Base-by-base conservation (phyloP, 2,113 vertebrate genomes). In the Pundamilia nyererei region DNA sequence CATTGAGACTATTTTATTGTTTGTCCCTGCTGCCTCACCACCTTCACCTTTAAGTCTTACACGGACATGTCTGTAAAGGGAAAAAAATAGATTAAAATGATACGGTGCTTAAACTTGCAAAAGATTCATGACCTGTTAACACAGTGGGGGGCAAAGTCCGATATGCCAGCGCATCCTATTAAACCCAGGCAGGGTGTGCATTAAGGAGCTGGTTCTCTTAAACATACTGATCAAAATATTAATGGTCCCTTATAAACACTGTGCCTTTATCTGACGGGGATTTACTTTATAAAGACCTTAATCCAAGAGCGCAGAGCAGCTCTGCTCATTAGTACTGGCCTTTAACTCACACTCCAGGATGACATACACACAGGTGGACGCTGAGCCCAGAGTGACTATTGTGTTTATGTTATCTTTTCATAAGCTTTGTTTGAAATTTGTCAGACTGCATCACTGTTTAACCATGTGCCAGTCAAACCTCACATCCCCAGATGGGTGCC, bases 391-490 rank as follows among this genome's bases (percentile, higher is more conserved):
- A 93, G 94, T 93, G 93, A 95, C 96, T 95, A 95, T 97, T 95
- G 95, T 96, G 94, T 97, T 96, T 96, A 98, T 97, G 97, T 98
- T 97, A 97, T 97, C 97, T 97, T 97, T 98, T 97, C 97, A 97
- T 98, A 98, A 97, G 96, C 97, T 96, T 92, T 95, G 96, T 96
- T 97, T 96, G 96, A 97, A 97, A 98, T 98, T 98, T 97, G 97
- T 99, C 98, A 98, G 97, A 97, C 97, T 97, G 96, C 97, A 97
- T 97, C 97, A 97, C 96, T 98, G 98, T 98, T 98, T 97, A 97
- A 94, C 93, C 96, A 96, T 95, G 96, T 96, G 97, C 97, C 97
- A 96, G 95, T 98, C 97, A 97, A 96, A 97, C 87, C 38, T 93
- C 88, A 92, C 90, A 86, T 94, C 92, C 96, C 98, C 98, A 98